phyloP scores from a whole-genome alignment of 2,888 invertebrate genomes.

The Tetanocera ferruginea region DNA sequence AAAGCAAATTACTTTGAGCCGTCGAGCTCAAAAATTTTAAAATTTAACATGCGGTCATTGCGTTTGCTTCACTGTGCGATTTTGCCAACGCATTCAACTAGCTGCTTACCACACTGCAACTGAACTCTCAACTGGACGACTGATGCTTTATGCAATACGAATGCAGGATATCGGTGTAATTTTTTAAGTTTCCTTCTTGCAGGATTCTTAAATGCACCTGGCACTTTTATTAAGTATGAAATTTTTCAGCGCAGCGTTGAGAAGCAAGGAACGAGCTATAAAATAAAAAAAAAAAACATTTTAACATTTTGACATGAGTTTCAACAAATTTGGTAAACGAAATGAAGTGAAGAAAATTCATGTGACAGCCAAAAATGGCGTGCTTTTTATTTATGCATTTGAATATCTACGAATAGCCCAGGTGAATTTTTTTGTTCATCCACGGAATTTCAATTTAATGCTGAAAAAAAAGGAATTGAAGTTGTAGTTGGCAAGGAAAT shows the following conservation, averaged over 20 bases:
- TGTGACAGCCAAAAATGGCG: neutral
- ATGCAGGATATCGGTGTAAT: neutral
- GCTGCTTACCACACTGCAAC: neutral
- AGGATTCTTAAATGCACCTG: neutral
- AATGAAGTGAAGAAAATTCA: neutral
- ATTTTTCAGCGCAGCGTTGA: neutral
- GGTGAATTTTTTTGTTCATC: slow-evolving; percentile 1
- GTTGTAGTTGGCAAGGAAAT: neutral
- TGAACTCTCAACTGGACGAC: neutral
- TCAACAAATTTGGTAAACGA: slow-evolving; percentile 19
- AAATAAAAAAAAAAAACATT: neutral
- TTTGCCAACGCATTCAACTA: neutral
- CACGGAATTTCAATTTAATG: neutral
- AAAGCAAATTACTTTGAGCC: neutral
- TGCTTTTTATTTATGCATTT: neutral
- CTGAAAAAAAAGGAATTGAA: neutral
- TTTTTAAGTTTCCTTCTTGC: slow-evolving; percentile 4
- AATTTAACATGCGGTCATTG: too few species aligned
- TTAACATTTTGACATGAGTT: slow-evolving; percentile 1
- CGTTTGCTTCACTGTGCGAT: neutral
- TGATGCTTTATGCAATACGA: slow-evolving; percentile 1
- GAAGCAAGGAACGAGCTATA: neutral
- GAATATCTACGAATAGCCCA: neutral
- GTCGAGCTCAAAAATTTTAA: neutral
- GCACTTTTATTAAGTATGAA: neutral